These are phyloP conservation scores for Leuctra nigra DNA, from an alignment of 2,888 invertebrate genomes.

Conservation along the genomic window DNA sequence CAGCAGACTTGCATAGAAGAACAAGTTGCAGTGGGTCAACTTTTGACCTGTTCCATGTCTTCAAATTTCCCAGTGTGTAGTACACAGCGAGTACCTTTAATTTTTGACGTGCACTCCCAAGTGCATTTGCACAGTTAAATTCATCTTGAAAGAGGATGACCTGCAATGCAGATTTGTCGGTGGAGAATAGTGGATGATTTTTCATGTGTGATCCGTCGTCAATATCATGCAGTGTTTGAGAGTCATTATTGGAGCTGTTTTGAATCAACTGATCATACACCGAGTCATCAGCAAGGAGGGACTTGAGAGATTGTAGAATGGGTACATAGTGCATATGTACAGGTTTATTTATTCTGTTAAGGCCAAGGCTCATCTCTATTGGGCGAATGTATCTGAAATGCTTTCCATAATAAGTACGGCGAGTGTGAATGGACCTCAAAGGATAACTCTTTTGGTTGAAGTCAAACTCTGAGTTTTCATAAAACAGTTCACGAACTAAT, in stretches of 20 bases:
- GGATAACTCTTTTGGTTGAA: neutral
- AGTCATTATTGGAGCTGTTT: neutral
- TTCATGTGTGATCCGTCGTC: neutral
- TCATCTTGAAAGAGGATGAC: neutral
- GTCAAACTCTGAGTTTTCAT: neutral
- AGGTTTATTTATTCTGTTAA: neutral
- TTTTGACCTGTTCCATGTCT: neutral
- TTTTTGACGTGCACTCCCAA: too few relatives aligned
- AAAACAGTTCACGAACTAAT: neutral
- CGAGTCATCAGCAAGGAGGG: neutral
- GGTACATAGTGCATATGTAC: constrained; percentile 4
- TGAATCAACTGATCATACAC: neutral
- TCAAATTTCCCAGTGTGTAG: neutral
- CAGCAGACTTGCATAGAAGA: constrained; percentile 5
- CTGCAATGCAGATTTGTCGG: neutral
- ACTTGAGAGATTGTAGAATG: neutral
- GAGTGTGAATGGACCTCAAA: neutral
- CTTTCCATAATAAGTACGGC: neutral
- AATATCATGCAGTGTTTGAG: neutral
- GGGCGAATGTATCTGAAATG: neutral
- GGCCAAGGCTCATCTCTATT: neutral
- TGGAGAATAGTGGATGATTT: constrained; percentile 1
- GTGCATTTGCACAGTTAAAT: too few relatives aligned
- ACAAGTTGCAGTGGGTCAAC: constrained; percentile 10
- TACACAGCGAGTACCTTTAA: neutral